Evolutionary conservation across 1,140 invertebrate genomes (phyloP).

Genomic region (Coelopa frigida): DNA sequence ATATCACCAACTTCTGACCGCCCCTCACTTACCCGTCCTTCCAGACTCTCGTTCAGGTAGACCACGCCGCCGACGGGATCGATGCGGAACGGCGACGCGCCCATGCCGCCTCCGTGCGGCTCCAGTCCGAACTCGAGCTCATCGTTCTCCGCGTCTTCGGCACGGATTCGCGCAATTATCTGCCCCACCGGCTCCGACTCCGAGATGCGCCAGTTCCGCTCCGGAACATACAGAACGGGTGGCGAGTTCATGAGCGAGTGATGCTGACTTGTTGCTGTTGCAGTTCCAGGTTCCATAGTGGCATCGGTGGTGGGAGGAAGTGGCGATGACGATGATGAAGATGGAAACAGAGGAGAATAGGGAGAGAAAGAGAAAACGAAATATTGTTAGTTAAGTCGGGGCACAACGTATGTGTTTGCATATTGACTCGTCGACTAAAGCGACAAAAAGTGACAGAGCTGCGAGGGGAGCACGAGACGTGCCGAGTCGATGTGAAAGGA

Average conservation of each 20-base stretch:
- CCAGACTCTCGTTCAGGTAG: constrained; percentile 60
- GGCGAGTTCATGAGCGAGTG: constrained; percentile 40
- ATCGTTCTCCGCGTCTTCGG: constrained; percentile 56
- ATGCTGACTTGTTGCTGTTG: constrained; percentile 10
- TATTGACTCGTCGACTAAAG: too few relatives aligned
- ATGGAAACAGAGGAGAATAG: too few relatives aligned
- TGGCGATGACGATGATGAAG: too few relatives aligned
- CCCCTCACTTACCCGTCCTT: constrained; percentile 58
- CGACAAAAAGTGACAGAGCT: too few relatives aligned
- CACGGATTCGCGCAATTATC: constrained; percentile 53
- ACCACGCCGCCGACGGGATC: constrained; percentile 61
- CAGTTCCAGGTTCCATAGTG: too few relatives aligned
- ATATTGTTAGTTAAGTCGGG: too few relatives aligned
- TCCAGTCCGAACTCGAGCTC: constrained; percentile 58
- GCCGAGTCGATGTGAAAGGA: too few relatives aligned
- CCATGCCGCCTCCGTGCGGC: constrained; percentile 30
- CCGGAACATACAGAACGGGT: constrained; percentile 46
- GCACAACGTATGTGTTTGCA: too few relatives aligned
- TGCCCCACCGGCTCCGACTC: constrained; percentile 58
- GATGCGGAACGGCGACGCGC: constrained; percentile 57
- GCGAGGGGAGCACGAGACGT: too few relatives aligned
- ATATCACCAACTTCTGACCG: background rate
- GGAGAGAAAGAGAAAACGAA: too few relatives aligned
- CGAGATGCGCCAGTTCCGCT: constrained; percentile 59
- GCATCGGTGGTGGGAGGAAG: too few relatives aligned